phyloP scores from a whole-genome alignment of 2,113 vertebrate species.

The Bubalus kerabau region DNA sequence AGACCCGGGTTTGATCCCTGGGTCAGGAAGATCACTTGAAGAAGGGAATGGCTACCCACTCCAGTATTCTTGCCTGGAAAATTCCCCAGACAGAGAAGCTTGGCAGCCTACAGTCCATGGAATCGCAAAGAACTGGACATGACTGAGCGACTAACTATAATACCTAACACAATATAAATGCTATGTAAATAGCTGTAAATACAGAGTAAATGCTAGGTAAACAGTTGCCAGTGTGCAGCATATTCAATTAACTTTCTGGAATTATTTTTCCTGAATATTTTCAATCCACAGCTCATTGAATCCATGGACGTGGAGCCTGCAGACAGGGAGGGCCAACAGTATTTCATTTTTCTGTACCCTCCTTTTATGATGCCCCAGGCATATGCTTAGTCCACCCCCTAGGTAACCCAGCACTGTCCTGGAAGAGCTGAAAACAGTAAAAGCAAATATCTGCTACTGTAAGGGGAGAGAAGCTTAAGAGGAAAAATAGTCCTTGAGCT shows the following conservation, averaged over 20 bases:
- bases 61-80: neutral
- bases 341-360: neutral
- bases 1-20: neutral
- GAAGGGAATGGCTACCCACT: neutral
- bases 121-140: neutral
- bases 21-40: neutral
- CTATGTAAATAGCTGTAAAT: neutral
- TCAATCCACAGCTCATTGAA: neutral
- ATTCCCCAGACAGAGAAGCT: neutral
- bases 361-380: neutral
- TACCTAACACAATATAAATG: neutral
- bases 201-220: neutral
- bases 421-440: neutral
- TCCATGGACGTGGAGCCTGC: neutral
- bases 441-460: neutral
- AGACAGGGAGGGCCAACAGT: neutral
- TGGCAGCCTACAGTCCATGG: neutral
- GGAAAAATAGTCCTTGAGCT: neutral
- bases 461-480: neutral
- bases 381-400: neutral
- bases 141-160: neutral
- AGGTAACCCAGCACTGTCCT: neutral
- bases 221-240: neutral
- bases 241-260: neutral
- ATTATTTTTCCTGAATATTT: neutral